Evolutionary conservation across 2,888 invertebrate species (phyloP), one percentile per base, ranked within the genome.

Genomic region (Synergus laeviventris): DNA sequence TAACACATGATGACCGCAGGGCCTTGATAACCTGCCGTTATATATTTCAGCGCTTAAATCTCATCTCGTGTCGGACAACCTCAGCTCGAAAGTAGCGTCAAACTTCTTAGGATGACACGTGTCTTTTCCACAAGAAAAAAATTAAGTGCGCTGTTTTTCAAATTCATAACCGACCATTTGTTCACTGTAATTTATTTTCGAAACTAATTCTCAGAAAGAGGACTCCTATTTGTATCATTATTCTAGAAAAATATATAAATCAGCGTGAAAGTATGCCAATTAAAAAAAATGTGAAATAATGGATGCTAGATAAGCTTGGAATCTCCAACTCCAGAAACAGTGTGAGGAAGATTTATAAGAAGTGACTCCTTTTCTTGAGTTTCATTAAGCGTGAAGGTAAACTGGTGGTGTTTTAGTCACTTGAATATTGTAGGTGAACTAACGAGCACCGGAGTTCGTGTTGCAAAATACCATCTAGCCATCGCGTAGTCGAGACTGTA

Each of bases 11-110:
- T 31, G 70, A 70, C 70, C 49, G 24, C 49, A 70, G 70, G 45
- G 70, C 49, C 66, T 66, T 9, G 45, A 66, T 66, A 66, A 66
- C 49, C 49, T 70, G 66, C 49, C 70, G 70, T 70, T 70, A 70
- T 45, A 70, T 70, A 49, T 66, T 49, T 49, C 45, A 24, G 49
- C 16, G 31, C 70, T 49, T 16, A 45, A 66, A 45, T 70, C 31
- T 45, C 70, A 45, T 49, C 36, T 38, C n/a, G n/a, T 12, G 56
- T 56, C 21, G 56, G 21, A 21, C 56, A 56, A 18, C 12, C 56
- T 56, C 21, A 56, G 12, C 21, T 56, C 56, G 21, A 56, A 56
- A 24, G 21, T 56, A 56, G 21, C 56, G 1, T 24, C 21, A 56
- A 56, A n/a, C 49, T 56, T 56, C 14, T 56, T 56, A 56, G 1